Evolutionary conservation across 2,888 invertebrate species (phyloP).

Genomic region (Tetheella fluctuosa): DNA sequence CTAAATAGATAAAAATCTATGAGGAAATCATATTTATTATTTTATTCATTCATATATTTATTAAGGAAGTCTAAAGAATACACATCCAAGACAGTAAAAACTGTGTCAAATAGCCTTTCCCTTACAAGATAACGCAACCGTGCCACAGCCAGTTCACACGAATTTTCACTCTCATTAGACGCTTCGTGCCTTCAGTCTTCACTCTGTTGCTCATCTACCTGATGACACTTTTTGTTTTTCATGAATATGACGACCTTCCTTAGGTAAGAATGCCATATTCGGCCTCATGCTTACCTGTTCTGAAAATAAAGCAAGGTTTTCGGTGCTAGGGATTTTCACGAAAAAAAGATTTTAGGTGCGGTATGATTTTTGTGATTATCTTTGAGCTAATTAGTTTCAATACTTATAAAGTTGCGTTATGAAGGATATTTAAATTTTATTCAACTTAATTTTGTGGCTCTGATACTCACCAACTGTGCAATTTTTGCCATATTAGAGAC

Average conservation of each 20-base stretch:
- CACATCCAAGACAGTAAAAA: not conserved
- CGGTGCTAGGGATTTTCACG: not conserved
- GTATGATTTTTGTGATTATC: too few relatives aligned
- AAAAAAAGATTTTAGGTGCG: not conserved
- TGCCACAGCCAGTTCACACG: not conserved
- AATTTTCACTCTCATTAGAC: slow-evolving; percentile 7
- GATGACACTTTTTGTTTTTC: slow-evolving; percentile 34
- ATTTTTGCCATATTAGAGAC: too few relatives aligned
- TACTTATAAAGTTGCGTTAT: too few relatives aligned
- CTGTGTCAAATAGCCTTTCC: not conserved
- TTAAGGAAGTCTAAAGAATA: too few relatives aligned
- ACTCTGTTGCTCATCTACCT: not conserved
- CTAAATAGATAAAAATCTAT: not conserved
- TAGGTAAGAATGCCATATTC: not conserved
- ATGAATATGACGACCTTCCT: slow-evolving; percentile 19
- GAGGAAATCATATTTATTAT: not conserved
- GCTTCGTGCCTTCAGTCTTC: not conserved
- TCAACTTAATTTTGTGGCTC: too few relatives aligned
- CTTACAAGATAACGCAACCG: not conserved
- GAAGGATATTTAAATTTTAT: too few relatives aligned
- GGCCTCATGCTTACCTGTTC: not conserved
- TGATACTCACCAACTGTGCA: too few relatives aligned
- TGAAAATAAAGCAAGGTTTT: not conserved
- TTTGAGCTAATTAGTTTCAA: too few relatives aligned
- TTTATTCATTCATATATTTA: too few relatives aligned